Conservation (phyloP, 2,113 vertebrate species). For the Turdus rufiventris region DNA sequence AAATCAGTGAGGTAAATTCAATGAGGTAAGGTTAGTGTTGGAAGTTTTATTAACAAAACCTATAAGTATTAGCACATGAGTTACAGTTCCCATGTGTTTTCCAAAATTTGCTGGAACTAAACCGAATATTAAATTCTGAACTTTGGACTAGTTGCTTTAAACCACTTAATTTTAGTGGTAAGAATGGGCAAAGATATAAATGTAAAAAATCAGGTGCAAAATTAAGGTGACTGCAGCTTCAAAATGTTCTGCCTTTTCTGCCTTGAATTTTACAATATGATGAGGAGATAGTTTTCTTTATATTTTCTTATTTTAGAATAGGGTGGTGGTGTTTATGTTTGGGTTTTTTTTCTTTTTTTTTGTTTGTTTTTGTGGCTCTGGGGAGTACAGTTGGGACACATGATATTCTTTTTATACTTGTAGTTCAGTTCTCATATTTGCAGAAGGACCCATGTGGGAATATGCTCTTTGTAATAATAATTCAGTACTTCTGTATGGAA, state of each 20-base stretch:
- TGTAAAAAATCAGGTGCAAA: background rate
- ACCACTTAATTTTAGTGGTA: conserved; percentile 64
- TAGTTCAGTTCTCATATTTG: background rate
- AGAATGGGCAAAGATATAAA: conserved; percentile 56
- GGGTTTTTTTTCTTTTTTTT: background rate
- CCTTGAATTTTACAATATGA: background rate
- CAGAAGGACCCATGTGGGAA: background rate
- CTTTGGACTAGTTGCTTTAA: conserved; percentile 67
- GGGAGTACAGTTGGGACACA: background rate
- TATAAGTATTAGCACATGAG: conserved; percentile 72
- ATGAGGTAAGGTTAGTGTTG: conserved; percentile 76
- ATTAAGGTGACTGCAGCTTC: background rate
- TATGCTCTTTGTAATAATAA: background rate
- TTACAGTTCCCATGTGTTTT: conserved; percentile 73
- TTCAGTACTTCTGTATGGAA: background rate
- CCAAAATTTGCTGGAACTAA: conserved; percentile 69
- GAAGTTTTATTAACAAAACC: conserved; percentile 78
- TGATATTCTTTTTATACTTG: background rate
- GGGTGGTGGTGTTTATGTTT: too few relatives aligned
- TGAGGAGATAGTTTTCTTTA: background rate
- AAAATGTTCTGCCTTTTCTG: background rate
- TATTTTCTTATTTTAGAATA: background rate
- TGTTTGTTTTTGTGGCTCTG: background rate
- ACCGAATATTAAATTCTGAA: conserved; percentile 66
- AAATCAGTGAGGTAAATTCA: conserved; percentile 77